Percentiles rank a stretch among this genome's conserved stretches.
phyloP scores from a whole-genome alignment of 2,797 vertebrate species.

The Psittacula derbiana region DNA sequence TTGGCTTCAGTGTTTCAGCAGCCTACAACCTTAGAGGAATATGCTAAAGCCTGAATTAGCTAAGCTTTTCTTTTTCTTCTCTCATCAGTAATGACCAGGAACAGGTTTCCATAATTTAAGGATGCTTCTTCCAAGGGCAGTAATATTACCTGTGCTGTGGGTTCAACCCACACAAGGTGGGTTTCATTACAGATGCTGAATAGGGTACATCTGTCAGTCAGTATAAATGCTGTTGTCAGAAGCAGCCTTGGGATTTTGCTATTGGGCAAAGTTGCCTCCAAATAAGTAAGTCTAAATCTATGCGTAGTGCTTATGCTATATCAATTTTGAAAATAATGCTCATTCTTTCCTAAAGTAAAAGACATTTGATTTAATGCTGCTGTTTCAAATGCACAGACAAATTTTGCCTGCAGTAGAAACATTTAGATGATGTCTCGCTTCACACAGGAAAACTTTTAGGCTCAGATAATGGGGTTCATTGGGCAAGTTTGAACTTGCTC shows the following conservation, averaged over 20 bases:
- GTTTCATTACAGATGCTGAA: not conserved
- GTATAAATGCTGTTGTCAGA: not conserved
- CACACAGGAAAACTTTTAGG: not conserved
- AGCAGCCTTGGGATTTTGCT: not conserved
- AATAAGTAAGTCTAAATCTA: not conserved
- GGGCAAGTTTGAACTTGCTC: not conserved
- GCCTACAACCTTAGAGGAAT: not conserved
- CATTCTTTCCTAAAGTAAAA: not conserved
- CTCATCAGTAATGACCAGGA: not conserved
- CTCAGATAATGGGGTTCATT: not conserved
- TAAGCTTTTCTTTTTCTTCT: not conserved
- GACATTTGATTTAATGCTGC: not conserved
- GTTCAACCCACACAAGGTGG: not conserved
- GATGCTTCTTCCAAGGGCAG: not conserved
- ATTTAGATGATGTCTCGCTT: not conserved
- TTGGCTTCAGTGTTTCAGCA: not conserved
- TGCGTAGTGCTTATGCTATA: accelerated
- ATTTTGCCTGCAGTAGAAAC: not conserved
- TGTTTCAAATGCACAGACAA: not conserved
- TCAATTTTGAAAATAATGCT: not conserved
- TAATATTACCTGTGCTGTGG: not conserved
- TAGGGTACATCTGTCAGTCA: not conserved
- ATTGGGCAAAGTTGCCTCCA: not conserved
- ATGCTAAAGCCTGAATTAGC: not conserved
- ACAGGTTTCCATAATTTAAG: not conserved